Conservation (phyloP, 2,113 vertebrate genomes). For the Bambusicola thoracicus region DNA sequence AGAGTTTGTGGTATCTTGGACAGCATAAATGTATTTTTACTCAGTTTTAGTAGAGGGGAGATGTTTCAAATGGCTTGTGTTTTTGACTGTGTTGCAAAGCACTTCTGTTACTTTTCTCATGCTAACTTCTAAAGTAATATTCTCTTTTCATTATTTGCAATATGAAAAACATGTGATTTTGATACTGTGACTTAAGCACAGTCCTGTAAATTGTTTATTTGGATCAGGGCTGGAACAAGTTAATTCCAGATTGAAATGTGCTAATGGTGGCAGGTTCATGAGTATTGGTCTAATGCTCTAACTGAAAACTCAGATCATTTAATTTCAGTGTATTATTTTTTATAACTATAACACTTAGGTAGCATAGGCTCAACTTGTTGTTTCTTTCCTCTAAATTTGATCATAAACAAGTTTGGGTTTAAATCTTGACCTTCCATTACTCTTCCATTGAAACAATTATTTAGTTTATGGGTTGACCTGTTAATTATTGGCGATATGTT, state of each 20-base stretch:
- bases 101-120: slow-evolving; percentile 28
- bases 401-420: not conserved
- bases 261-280: not conserved
- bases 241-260: not conserved
- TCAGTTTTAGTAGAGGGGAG: not conserved
- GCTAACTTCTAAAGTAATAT: slow-evolving; percentile 25
- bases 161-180: not conserved
- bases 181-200: not conserved
- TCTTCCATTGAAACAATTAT: not conserved
- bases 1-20: not conserved
- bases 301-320: not conserved
- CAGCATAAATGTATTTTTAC: not conserved
- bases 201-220: not conserved
- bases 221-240: not conserved
- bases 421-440: not conserved
- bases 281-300: not conserved
- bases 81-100: slow-evolving; percentile 25
- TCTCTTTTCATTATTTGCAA: slow-evolving; percentile 44
- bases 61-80: not conserved
- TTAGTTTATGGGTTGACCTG: not conserved
- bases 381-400: not conserved
- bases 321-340: not conserved
- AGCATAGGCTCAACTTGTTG: not conserved
- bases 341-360: not conserved
- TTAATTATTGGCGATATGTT: not conserved